Evolutionary conservation across 2,888 invertebrate species (phyloP), one percentile per base, ranked within the genome.

Genomic region (Heterodera filipjevi): DNA sequence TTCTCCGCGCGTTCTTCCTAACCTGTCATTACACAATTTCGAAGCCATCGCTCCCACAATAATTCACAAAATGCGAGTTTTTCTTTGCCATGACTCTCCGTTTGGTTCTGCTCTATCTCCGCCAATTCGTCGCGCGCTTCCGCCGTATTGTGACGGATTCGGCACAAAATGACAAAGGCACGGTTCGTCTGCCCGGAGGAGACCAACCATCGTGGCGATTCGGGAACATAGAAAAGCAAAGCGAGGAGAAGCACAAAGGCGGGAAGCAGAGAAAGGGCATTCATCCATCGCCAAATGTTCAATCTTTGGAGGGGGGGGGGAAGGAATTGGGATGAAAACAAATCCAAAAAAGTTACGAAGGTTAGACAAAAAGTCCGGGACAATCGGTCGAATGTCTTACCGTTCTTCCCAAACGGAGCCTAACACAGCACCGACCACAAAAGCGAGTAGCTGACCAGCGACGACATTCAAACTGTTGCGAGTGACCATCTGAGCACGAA

Each of bases 241-340:
- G 33, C 46, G 2, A n/a, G 19, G 44, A 75, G 44, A 16, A 66
- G 66, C 44, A 66, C 30, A 33, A 59, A 30, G 12, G 75, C 75
- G 32, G 75, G 75, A 2, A 75, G 46, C 66, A 75, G 27, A 39
- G 66, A 66, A n/a, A 75, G n/a, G 19, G 68, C 68, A 30, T 68
- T 66, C 75, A 75, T 75, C 75, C 75, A 75, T n/a, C 75, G 75
- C 75, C 75, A 75, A 53, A 75, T 75, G 19, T 44, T 30, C 68
- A 59, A 35, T 27, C 75, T 75, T 59, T n/a, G 59, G 59, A 27
- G 27, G n/a, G 39, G 39, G 39, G 39, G 39, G 39, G 39, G 5
- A 10, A 10, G 39, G 39, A 72, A 44, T 53, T 39, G 59, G 39
- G 8, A n/a, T n/a, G n/a, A n/a, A n/a, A n/a, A n/a, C n/a, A n/a